phyloP scores from a whole-genome alignment of 1,140 invertebrate genomes.

The Diorhabda carinulata region DNA sequence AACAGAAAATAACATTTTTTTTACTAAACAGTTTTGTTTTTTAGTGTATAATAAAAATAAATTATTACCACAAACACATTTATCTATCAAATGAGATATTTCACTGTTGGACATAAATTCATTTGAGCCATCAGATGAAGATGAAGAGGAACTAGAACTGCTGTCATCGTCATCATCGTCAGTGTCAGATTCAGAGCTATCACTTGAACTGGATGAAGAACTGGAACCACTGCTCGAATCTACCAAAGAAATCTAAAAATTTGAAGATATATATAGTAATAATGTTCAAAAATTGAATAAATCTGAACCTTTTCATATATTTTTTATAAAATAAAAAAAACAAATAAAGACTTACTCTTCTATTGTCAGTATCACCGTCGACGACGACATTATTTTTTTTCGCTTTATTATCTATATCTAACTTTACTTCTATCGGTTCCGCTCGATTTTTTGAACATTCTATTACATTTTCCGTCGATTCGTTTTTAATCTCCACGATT shows the following conservation, averaged over 20 bases:
- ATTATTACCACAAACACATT: constrained; percentile 36
- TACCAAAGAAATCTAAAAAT: constrained; percentile 30
- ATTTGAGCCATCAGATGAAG: constrained; percentile 34
- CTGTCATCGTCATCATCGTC: constrained; percentile 38
- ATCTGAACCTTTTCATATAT: not conserved
- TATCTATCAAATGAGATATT: constrained; percentile 39
- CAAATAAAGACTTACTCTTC: constrained; percentile 27
- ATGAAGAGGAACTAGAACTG: constrained; percentile 37
- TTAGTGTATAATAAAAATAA: not conserved
- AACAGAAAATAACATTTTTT: too few relatives aligned
- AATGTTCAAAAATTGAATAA: not conserved
- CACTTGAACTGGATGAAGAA: constrained; percentile 27
- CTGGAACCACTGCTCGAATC: constrained; percentile 34
- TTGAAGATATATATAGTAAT: not conserved
- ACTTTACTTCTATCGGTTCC: not conserved
- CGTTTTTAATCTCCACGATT: constrained; percentile 8
- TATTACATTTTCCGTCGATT: too few relatives aligned
- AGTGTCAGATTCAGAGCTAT: constrained; percentile 42
- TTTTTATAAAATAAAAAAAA: constrained; percentile 8
- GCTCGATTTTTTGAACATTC: too few relatives aligned
- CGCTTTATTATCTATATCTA: constrained; percentile 15
- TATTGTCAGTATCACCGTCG: constrained; percentile 28
- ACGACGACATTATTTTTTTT: constrained; percentile 2
- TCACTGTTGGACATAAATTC: constrained; percentile 41
- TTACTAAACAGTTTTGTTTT: not conserved